phyloP scores from a whole-genome alignment of 1,140 invertebrate genomes.

The Paracyclopina nana region DNA sequence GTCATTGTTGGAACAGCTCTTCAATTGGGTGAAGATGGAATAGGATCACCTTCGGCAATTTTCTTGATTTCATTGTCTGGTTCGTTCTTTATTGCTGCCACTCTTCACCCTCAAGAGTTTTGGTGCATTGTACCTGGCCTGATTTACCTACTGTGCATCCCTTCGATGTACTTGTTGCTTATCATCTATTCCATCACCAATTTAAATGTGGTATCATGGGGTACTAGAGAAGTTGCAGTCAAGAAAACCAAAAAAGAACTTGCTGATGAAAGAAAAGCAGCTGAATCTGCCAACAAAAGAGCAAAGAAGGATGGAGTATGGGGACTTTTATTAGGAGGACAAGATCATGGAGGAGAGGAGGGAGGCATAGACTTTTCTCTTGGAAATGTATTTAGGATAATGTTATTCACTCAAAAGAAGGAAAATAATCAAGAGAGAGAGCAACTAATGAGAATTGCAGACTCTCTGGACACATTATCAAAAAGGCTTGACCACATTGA shows the following conservation, averaged over 20 bases:
- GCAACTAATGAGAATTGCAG: conserved; percentile 56
- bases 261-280: conserved; percentile 50
- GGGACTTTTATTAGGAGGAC: conserved; percentile 23
- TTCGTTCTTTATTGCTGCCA: conserved; percentile 88
- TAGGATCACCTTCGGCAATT: conserved; percentile 86
- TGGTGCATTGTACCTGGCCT: conserved; percentile 85
- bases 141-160: conserved; percentile 87
- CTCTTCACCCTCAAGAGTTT: conserved; percentile 95
- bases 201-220: conserved; percentile 94
- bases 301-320: conserved; percentile 55
- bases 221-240: conserved; percentile 80
- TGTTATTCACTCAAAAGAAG: conserved; percentile 71
- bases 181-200: conserved; percentile 96
- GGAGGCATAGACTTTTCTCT: conserved; percentile 73
- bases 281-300: conserved; percentile 59
- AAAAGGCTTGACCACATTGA: conserved; percentile 62
- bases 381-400: conserved; percentile 67
- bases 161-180: conserved; percentile 90
- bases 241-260: conserved; percentile 91
- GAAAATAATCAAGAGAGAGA: conserved; percentile 62
- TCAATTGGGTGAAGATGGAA: conserved; percentile 83
- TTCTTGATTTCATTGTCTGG: conserved; percentile 70
- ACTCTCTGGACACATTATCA: conserved; percentile 54
- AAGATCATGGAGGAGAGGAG: conserved; percentile 36
- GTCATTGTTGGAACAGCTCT: conserved; percentile 95